phyloP scores from a whole-genome alignment of 2,797 vertebrate species.

The Tapirus indicus region DNA sequence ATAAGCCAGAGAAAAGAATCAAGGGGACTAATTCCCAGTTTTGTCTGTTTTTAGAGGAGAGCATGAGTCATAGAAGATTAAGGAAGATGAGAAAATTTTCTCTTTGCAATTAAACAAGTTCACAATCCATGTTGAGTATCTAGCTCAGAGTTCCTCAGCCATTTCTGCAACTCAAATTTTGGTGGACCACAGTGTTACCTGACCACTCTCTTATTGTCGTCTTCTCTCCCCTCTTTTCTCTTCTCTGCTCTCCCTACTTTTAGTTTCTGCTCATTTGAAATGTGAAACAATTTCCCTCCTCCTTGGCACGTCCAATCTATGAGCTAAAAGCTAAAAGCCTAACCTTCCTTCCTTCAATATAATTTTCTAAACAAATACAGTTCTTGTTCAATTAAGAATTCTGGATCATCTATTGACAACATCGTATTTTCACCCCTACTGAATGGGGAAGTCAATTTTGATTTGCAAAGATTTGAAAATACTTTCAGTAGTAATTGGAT shows the following conservation, averaged over 20 bases:
- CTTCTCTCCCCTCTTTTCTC: background rate
- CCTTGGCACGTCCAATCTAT: background rate
- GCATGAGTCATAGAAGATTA: background rate
- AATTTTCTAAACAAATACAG: background rate
- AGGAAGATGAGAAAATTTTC: background rate
- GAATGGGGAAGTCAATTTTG: background rate
- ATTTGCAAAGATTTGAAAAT: background rate
- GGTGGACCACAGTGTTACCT: too few species aligned
- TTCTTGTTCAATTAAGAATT: background rate
- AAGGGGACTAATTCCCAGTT: background rate
- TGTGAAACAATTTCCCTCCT: conserved; percentile 19
- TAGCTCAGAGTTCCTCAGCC: background rate
- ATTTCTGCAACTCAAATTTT: background rate
- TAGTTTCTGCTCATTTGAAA: background rate
- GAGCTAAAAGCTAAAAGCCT: background rate
- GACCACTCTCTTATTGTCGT: background rate
- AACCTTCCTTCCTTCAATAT: background rate
- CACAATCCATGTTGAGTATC: background rate
- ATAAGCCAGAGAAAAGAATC: background rate
- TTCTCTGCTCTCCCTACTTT: background rate
- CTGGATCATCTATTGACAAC: background rate
- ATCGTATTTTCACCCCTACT: background rate
- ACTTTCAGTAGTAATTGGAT: background rate
- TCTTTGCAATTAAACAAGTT: background rate
- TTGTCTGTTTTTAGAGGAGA: background rate